phyloP scores from a whole-genome alignment of 1,140 invertebrate species.

The roundworm (Caenorhabditis elegans) region WBcel235 BX284603.4:3754001-3754500 shows the following conservation, averaged over 20 bases:
- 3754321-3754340: slow-evolving; percentile 57
- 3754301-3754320: slow-evolving; percentile 63
- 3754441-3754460: slow-evolving; percentile 37
- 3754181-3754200: slow-evolving; percentile 52
- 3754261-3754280: slow-evolving; percentile 59
- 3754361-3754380: not conserved
- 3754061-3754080: too few relatives aligned
- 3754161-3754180: slow-evolving; percentile 48
- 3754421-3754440: not conserved
- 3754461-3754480: slow-evolving; percentile 54
- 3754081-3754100: too few relatives aligned
- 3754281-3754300: slow-evolving; percentile 66
- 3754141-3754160: slow-evolving; percentile 43
- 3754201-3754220: slow-evolving; percentile 59
- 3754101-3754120: not conserved
- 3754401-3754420: not conserved
- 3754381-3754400: not conserved
- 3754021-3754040: too few relatives aligned
- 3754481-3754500: slow-evolving; percentile 53
- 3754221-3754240: slow-evolving; percentile 56
- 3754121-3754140: slow-evolving; percentile 51
- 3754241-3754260: slow-evolving; percentile 59
- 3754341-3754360: not conserved
- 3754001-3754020: not conserved
- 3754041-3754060: too few relatives aligned